Conservation (phyloP, 2,797 vertebrate species). For the Hoplostethus atlanticus region DNA sequence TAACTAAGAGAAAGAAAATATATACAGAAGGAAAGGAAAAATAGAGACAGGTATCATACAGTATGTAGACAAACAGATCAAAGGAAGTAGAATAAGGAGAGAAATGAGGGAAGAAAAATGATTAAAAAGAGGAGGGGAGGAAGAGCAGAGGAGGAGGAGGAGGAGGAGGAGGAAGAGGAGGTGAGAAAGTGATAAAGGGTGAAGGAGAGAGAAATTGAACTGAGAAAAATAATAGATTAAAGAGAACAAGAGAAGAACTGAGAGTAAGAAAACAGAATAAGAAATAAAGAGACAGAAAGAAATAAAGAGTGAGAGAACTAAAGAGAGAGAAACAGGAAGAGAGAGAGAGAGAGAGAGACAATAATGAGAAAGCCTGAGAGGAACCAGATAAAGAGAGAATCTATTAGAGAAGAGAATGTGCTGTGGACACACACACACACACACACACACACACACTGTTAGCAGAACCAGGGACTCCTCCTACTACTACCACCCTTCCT, state of each 20-base stretch:
- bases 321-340: constrained; percentile 42
- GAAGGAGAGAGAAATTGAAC: no score
- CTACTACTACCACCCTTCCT: no score
- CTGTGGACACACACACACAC: constrained; percentile 29
- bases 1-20: no score
- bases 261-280: background rate
- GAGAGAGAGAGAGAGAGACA: constrained; percentile 60
- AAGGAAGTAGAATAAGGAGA: background rate
- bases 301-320: background rate
- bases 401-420: constrained; percentile 63
- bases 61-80: no score
- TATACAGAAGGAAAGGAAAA: background rate
- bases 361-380: constrained; percentile 73
- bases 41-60: no score
- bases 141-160: background rate
- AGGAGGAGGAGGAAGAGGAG: background rate
- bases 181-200: no score
- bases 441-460: background rate
- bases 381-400: constrained; percentile 68
- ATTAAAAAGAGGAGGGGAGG: no score
- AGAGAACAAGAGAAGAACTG: no score
- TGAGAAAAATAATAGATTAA: background rate
- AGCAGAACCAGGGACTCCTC: no score
- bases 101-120: no score
- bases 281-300: background rate